Base-by-base conservation (phyloP, 2,888 invertebrate species). In the Brachyopa scutellaris region DNA sequence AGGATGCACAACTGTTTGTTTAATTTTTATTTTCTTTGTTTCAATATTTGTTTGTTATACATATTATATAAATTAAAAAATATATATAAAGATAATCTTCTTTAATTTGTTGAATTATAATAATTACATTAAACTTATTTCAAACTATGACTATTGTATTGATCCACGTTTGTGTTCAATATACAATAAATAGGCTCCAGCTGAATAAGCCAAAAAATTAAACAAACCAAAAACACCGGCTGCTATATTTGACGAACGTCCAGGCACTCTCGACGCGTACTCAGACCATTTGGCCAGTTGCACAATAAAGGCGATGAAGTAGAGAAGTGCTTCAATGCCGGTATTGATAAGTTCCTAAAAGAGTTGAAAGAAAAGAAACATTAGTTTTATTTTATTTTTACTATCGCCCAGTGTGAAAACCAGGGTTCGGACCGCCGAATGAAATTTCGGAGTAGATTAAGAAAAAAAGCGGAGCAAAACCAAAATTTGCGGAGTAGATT, bases 191-290 rank as follows among this genome's bases (percentile, higher is more conserved):
- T 94, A 96, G 21, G 95, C 91, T 85, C 95, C 96, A 78, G 93
- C 94, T 31, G 92, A 95, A 87, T 97, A 97, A 19, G 94, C 96
- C 62, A 94, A 86, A 47, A 95, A 94, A 90, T 97, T 97, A 90
- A 97, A 93, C 38, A 97, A 89, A 72, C 96, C 97, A 88, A 97
- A 96, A 91, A 96, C 95, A 88, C 95, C 97, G 80, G 95, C 96
- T 9, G 95, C 93, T 57, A 96, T 93, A 87, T 95, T 95, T 40
- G 93, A 90, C 26, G 92, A 93, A 11, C 90, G 89, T 6, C 86
- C 87, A 53, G 84, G 84, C 2, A 85, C 1, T 0, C 2, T 26
- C 2, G 15, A 2, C 47, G 11, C 9, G 2, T 19, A 85, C 4
- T 91, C 90, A 2, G 92, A 89, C 92, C 94, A 93, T 15, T 92